phyloP scores from a whole-genome alignment of 2,113 vertebrate species.

The Sinocyclocheilus rhinocerous region DNA sequence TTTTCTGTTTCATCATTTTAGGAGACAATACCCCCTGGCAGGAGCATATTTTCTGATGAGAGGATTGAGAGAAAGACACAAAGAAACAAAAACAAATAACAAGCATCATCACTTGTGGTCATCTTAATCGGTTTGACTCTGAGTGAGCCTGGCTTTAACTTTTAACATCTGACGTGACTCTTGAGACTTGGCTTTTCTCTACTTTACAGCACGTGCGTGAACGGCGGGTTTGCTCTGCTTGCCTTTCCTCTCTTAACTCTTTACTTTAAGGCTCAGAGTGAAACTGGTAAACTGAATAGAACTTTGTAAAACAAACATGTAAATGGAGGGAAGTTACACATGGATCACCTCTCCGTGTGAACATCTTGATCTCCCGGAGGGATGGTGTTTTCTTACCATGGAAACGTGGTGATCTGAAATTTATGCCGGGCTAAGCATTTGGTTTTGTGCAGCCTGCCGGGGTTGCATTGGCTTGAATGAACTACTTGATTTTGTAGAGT shows the following conservation, averaged over 20 bases:
- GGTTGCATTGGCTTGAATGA: background rate
- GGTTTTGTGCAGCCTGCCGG: slow-evolving; percentile 11
- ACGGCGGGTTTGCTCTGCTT: slow-evolving; percentile 34
- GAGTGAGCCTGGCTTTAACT: slow-evolving; percentile 9
- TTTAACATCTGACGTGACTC: slow-evolving; percentile 17
- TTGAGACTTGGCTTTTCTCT: slow-evolving; percentile 29
- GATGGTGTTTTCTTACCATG: background rate
- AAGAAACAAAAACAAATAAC: background rate
- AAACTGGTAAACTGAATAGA: background rate
- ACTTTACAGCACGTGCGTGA: slow-evolving; percentile 11
- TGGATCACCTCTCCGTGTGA: background rate
- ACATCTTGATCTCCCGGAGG: background rate
- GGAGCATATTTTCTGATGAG: slow-evolving; percentile 4
- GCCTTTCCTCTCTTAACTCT: slow-evolving; percentile 34
- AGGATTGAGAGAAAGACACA: background rate
- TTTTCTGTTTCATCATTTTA: background rate
- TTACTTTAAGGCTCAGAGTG: slow-evolving; percentile 17
- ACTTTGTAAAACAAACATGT: background rate
- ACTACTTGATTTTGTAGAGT: background rate
- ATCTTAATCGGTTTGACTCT: background rate
- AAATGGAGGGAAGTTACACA: slow-evolving; percentile 11
- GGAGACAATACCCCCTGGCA: slow-evolving; percentile 28
- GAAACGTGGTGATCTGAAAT: background rate
- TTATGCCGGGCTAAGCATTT: slow-evolving; percentile 9
- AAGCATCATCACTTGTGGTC: slow-evolving; percentile 16